Conservation (phyloP, 2,797 vertebrate genomes). For the Geotrypetes seraphini region DNA sequence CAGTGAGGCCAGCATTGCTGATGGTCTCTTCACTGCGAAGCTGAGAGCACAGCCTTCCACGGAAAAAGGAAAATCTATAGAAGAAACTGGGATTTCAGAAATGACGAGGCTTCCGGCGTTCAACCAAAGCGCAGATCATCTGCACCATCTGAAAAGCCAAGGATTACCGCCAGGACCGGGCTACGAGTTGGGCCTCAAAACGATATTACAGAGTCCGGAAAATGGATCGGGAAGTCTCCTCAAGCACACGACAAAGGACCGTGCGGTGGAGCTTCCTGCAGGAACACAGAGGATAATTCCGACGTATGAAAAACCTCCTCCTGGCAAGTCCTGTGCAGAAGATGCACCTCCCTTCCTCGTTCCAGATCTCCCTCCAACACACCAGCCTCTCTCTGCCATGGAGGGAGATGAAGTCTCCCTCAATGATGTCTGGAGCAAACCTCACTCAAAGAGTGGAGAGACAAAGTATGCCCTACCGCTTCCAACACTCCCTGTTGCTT, state of each 20-base stretch:
- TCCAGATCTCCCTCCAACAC: conserved; percentile 1
- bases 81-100: conserved; percentile 48
- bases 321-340: conserved; percentile 1
- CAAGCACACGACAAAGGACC: not conserved
- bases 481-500: too few relatives aligned
- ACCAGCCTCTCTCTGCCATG: too few relatives aligned
- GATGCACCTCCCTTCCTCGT: conserved; percentile 9
- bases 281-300: not conserved
- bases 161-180: not conserved
- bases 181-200: not conserved
- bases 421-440: not conserved
- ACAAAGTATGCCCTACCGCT: too few relatives aligned
- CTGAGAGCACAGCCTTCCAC: not conserved
- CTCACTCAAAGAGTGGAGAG: not conserved
- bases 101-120: conserved; percentile 23
- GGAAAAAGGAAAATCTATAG: conserved; percentile 60
- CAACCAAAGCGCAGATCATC: conserved; percentile 65
- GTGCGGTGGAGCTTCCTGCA: not conserved
- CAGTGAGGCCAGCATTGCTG: not conserved
- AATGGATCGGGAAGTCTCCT: conserved; percentile 15
- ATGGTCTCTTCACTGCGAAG: not conserved
- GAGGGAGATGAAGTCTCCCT: conserved; percentile 12
- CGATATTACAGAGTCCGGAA: conserved; percentile 1
- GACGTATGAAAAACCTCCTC: not conserved
- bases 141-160: conserved; percentile 35